Base-by-base conservation (phyloP, 1,140 invertebrate species). In the Drosophila sp. region DNA sequence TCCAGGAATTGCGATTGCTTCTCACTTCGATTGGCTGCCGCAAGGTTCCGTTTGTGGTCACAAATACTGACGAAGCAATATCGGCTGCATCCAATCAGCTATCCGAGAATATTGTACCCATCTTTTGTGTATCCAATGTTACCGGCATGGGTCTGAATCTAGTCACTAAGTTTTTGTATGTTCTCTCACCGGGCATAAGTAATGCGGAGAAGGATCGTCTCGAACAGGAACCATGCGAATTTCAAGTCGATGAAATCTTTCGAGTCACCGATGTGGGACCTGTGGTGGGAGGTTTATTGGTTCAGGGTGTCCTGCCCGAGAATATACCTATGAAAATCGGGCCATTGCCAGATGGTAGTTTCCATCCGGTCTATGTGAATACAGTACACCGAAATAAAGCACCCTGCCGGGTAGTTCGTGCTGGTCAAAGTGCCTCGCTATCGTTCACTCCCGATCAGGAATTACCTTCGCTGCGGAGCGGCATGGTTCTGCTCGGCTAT, bases 121-220 rank as follows among this genome's bases (percentile, higher is more conserved):
- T 99, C 76, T 98, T 99, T 91, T 95, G 95, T 58, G 96, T 99
- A n/a, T 99, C 98, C n/a, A 97, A 96, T 91, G 98, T 99, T 0
- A 97, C 95, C 11, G 98, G 98, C 1, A 93, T 95, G 62, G 97
- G 98, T 7, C 92, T 98, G 2, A 94, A 96, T 76, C 93, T 96
- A 33, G 93, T 98, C 1, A 96, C 96, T 65, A 95, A 94, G 61
- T 98, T 98, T 92, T 92, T 98, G 17, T 94, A 96, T 91, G 92
- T 95, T 40, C 82, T 96, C 4, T 96, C 96, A 25, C 96, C 96
- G 6, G 94, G 94, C 40, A 93, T 95, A 60, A 95, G 94, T 78
- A 92, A 93, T 38, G 94, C 94, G 47, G 96, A 97, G 80, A 93
- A 95, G 71, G 95, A 97, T 84, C 93, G 95, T 55, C 90, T 96